Base-by-base conservation (phyloP, 2,888 invertebrate genomes). In the Tridacna crocea region DNA sequence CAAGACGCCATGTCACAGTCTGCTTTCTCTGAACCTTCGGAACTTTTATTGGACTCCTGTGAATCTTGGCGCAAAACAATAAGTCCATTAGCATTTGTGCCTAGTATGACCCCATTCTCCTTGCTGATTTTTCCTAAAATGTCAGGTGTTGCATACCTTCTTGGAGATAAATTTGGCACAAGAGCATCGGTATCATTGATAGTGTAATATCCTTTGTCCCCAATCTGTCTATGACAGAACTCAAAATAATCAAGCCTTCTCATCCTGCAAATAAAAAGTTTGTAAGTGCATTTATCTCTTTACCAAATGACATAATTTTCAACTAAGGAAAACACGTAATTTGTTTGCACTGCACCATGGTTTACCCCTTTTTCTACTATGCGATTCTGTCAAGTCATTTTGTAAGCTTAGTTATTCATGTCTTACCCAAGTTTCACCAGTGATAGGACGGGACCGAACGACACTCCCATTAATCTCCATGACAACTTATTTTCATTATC, bases 181-280 rank as follows among this genome's bases (percentile, higher is more conserved):
- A 97, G 96, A 55, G 96, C 95, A 95, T 98, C 98, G 88, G 96
- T 96, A 15, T 96, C 96, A 81, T 96, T 96, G 89, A 98, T 96
- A 79, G 96, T 96, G 92, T 98, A 96, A 94, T 97, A 97, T 94
- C 97, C 97, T 84, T 98, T 96, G 95, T 98, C 98, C 77, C 98
- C 97, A 66, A 98, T 96, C 95, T 98, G 98, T 88, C 98, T 95
- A 88, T 97, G 97, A 93, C 97, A 97, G 63, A 97, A 97, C 93
- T 97, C 97, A 91, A 98, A 97, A 79, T 97, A 96, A 76, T 93
- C 98, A 85, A 98, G 95, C 85, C 97, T 95, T 93, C 97, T 97
- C 74, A 98, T 95, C 91, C 97, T 96, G 89, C 77, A 94, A 51
- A 47, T 19, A 22, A n/a, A 70, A 15, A 55, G 36, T 36, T 36